Conservation (phyloP, 2,113 vertebrate species). For the Ameiurus melas region DNA sequence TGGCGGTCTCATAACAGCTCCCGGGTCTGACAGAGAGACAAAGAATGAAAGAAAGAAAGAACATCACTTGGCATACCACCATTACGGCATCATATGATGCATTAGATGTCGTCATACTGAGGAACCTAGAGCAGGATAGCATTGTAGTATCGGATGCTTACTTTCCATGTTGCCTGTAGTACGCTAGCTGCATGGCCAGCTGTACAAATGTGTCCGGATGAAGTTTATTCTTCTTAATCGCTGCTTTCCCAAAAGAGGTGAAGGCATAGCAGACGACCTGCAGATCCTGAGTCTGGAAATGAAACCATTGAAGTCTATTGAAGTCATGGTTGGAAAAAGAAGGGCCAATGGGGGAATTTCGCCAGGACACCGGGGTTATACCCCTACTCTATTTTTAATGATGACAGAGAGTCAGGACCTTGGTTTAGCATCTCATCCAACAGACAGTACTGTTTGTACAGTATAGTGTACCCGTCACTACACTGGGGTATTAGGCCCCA, state of each 20-base stretch:
- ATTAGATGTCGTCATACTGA: not conserved
- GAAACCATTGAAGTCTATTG: not conserved
- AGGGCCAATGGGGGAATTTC: no score
- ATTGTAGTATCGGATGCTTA: slow-evolving; percentile 57
- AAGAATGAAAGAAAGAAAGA: slow-evolving; percentile 33
- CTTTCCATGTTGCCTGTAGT: slow-evolving; percentile 82
- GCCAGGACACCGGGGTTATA: no score
- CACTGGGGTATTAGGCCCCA: no score
- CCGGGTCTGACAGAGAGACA: slow-evolving; percentile 76
- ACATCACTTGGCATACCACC: not conserved
- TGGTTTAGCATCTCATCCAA: no score
- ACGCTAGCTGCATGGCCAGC: slow-evolving; percentile 89
- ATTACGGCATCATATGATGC: not conserved
- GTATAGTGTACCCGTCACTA: no score
- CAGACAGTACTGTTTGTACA: no score
- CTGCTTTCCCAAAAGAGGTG: slow-evolving; percentile 85
- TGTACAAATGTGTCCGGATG: slow-evolving; percentile 95
- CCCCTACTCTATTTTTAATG: no score
- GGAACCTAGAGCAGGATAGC: not conserved
- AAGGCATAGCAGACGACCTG: slow-evolving; percentile 81
- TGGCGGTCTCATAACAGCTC: slow-evolving; percentile 94
- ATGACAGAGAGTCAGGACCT: no score
- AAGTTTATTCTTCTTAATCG: slow-evolving; percentile 80
- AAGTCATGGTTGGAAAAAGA: not conserved
- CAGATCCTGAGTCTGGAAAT: slow-evolving; percentile 77